Base-by-base conservation (phyloP, 1,140 invertebrate species). In the Calliopsis andreniformis region DNA sequence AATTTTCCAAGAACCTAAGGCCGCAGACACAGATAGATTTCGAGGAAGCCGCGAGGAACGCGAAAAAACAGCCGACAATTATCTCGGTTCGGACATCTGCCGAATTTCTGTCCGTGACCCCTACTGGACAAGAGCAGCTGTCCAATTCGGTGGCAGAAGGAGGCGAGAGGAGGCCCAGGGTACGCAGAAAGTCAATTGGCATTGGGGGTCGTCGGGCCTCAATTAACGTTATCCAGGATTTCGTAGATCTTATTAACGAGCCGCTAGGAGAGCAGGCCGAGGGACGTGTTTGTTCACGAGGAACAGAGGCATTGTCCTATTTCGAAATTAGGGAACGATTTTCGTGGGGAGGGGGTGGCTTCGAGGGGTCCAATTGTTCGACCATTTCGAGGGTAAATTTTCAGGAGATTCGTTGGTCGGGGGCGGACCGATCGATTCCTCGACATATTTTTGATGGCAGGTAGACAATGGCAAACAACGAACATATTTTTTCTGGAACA, bases 111-210 rank as follows among this genome's bases (percentile, higher is more conserved):
- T 35, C 56, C 56, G 30, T 76, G 73, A 76, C 63, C 73, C 64
- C 42, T 28, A 51, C 32, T 6, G 70, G 23, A 43, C 20, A 32
- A 8, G 43, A 14, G 56, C 73, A 76, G 73, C 73, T 76, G 73
- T 32, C 66, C n/a, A 62, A 70, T 76, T 69, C 42, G 4, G 35
- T 5, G 35, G 35, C 35, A 39, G 35, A 39, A 39, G 35, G 35
- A 39, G 4, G 10, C 39, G n/a, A 28, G 12, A 39, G 28, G 25
- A 51, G 35, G 64, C 43, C 55, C 32, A 10, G 35, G 42, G 10
- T 70, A 69, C 56, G 66, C 18, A 47, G 66, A 76, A 76, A 69
- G 30, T 70, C 64, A 76, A 76, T 68, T 61, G 64, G 30, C 32
- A 43, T 3, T 5, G 56, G 23, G 45, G 51, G 30, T 53, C 61